phyloP scores from a whole-genome alignment of 2,797 vertebrate genomes.

The Merluccius polli region DNA sequence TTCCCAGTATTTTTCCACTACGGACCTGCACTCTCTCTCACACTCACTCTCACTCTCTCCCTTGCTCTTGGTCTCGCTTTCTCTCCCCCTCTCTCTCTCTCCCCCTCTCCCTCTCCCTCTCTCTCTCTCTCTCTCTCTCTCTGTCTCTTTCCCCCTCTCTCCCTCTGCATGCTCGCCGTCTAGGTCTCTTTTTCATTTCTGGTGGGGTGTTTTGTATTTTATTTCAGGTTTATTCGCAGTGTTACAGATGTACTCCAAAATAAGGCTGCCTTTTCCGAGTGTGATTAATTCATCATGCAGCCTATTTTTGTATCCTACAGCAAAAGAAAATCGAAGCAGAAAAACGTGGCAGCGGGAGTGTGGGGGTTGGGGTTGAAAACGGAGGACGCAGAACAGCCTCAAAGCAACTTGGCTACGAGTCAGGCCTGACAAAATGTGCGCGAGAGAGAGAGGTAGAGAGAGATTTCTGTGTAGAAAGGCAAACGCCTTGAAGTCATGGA shows the following conservation, averaged over 20 bases:
- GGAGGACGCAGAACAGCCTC: slow-evolving; percentile 41
- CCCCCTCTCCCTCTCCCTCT: neutral
- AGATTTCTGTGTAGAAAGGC: slow-evolving; percentile 11
- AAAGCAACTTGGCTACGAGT: slow-evolving; percentile 69
- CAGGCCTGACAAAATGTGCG: slow-evolving; percentile 78
- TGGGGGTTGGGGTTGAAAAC: slow-evolving; percentile 9
- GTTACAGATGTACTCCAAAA: neutral
- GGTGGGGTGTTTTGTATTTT: neutral
- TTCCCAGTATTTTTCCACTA: slow-evolving; percentile 71
- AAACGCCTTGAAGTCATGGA: slow-evolving; percentile 9
- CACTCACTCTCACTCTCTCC: slow-evolving; percentile 2
- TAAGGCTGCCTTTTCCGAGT: slow-evolving; percentile 28
- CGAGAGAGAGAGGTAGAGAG: neutral
- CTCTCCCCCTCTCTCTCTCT: neutral
- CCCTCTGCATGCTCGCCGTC: neutral
- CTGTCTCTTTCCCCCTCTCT: neutral
- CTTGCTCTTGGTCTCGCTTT: neutral
- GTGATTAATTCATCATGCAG: slow-evolving; percentile 69
- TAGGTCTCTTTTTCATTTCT: neutral
- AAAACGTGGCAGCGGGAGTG: slow-evolving; percentile 14
- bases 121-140: slow-evolving; percentile 9
- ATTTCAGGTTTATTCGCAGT: neutral
- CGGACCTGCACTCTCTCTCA: slow-evolving; percentile 29
- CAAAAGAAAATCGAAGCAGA: slow-evolving; percentile 30
- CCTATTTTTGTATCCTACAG: slow-evolving; percentile 51